Evolutionary conservation across 2,113 vertebrate species (phyloP).

Genomic region (Struthio camelus): DNA sequence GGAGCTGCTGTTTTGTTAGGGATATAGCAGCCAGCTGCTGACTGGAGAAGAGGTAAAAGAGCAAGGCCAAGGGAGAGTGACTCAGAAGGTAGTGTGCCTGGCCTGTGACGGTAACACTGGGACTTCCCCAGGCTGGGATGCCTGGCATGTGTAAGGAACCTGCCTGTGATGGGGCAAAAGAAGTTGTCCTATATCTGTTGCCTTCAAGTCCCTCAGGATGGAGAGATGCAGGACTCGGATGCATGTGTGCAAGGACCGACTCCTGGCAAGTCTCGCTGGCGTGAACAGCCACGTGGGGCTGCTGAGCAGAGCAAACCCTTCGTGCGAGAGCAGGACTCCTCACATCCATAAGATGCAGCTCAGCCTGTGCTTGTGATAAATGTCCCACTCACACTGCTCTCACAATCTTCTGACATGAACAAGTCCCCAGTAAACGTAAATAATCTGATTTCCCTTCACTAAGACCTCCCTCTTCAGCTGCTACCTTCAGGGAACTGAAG

Average conservation of each 20-base stretch:
- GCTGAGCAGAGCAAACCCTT: not conserved
- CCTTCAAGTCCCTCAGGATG: not conserved
- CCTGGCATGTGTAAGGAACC: not conserved
- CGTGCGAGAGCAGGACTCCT: accelerated
- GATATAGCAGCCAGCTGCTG: not conserved
- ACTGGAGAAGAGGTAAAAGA: not conserved
- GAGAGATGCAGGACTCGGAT: not conserved
- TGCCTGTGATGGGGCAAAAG: not conserved
- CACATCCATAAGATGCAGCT: not conserved
- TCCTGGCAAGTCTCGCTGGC: not conserved
- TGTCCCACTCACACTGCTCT: not conserved
- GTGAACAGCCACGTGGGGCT: not conserved
- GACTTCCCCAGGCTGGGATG: not conserved
- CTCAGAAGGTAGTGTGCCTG: not conserved
- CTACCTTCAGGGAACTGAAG: not conserved
- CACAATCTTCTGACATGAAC: not conserved
- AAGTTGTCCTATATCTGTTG: not conserved
- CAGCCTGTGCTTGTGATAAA: not conserved
- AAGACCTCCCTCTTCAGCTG: not conserved
- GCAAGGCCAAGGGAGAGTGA: not conserved
- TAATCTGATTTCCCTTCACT: not conserved
- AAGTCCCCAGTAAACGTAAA: not conserved
- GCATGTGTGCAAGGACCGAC: not conserved
- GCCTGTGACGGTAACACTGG: not conserved
- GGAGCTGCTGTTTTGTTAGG: not conserved